These are phyloP conservation scores for Myrmophylax atrothorax DNA, from an alignment of 2,113 vertebrate genomes.

Conservation along the genomic window DNA sequence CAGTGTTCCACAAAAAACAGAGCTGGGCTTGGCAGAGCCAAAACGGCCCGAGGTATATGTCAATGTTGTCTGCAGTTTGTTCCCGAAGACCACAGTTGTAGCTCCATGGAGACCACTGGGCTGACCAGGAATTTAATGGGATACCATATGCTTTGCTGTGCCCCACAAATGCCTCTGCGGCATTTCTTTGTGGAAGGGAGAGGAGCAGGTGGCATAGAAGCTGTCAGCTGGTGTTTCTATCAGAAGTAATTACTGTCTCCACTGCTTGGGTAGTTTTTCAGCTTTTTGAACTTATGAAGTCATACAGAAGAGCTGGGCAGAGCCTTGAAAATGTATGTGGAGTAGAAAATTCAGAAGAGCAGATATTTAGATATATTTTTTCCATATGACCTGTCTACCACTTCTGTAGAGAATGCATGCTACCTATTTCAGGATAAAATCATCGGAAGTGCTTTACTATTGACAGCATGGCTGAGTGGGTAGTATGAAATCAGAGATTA, in stretches of 20 bases:
- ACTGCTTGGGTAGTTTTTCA: neutral
- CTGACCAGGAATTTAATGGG: neutral
- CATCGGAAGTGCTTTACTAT: neutral
- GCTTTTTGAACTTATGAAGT: neutral
- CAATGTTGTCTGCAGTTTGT: neutral
- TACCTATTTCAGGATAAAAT: neutral
- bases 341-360: neutral
- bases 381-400: neutral
- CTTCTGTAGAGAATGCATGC: neutral
- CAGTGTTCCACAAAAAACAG: neutral
- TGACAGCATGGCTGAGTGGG: neutral
- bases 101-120: neutral
- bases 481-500: neutral
- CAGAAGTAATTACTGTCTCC: constrained; percentile 26
- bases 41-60: neutral
- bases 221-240: constrained; percentile 40
- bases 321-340: neutral
- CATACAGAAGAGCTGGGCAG: neutral
- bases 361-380: neutral
- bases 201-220: constrained; percentile 20
- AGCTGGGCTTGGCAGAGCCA: neutral
- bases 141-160: constrained; percentile 14
- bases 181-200: constrained; percentile 6
- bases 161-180: neutral
- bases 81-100: neutral